Base-by-base conservation (phyloP, 1,140 invertebrate genomes). In the Daktulosphaira vitifoliae region DNA sequence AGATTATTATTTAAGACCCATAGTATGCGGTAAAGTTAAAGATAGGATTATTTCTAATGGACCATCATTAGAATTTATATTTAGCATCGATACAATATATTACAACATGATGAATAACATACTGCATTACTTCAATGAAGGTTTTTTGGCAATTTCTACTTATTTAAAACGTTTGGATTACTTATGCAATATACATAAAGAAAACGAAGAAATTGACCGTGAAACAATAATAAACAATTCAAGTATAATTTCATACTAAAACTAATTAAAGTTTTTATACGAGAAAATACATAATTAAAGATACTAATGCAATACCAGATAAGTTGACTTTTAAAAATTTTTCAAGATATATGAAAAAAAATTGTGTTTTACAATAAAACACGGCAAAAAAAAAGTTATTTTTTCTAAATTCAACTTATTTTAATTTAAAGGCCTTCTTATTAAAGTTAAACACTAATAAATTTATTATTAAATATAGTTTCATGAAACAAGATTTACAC, bases 21-120 rank as follows among this genome's bases (percentile, higher is more conserved):
- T 7, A 2, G 20, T 62, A 26, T n/a, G 18, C 46, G 56, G 42
- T 3, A 62, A 48, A 22, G 13, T 3, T 0, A 11, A 22, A 9
- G 56, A 62, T 22, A 15, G 25, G 4, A 15, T 62, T n/a, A 46
- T n/a, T 22, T 38, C 39, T 3, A 4, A 29, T n/a, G 56, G 56
- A 5, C 23, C 25, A 4, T 13, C 25, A 5, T 62, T 62, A 18
- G 22, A 62, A 4, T 62, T 62, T 26, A 0, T 62, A 2, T 62
- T 62, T 22, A 37, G 38, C 26, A 62, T 46, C 4, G 56, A 62
- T n/a, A 25, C 42, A 15, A 15, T 3, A 48, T 62, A 62, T 13
- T 46, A 29, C 2, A 22, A 2, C 8, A 18, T 18, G 2, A 7
- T 11, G 1, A 18, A 62, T 29, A 48, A 26, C 13, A 48, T 62